A percentile compares a stretch with the other conserved stretches of the same genome.
phyloP scores from a whole-genome alignment of 2,113 vertebrate species.

The Myotis brandtii region DNA sequence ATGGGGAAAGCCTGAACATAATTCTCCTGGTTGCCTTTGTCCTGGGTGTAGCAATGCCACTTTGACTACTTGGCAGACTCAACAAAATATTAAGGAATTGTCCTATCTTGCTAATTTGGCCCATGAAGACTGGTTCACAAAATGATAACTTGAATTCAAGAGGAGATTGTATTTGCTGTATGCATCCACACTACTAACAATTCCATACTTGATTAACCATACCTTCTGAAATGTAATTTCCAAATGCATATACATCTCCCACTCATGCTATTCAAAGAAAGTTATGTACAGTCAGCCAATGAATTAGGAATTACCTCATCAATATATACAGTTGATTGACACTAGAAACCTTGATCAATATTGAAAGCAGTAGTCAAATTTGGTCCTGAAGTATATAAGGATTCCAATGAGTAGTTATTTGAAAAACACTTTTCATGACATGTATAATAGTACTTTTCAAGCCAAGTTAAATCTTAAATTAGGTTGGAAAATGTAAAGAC shows the following conservation, averaged over 20 bases:
- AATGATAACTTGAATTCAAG: constrained; percentile 23
- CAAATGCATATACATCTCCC: background rate
- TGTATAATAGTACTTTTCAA: constrained; percentile 44
- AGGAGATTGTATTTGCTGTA: constrained; percentile 13
- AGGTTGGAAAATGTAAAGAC: constrained; percentile 35
- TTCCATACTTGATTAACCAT: background rate
- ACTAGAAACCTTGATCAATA: background rate
- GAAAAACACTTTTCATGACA: background rate
- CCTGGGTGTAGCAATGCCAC: background rate
- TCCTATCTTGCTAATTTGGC: background rate
- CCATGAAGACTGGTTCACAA: background rate
- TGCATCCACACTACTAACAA: constrained; percentile 7
- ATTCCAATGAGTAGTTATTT: constrained; percentile 20
- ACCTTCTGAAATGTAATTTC: constrained; percentile 45
- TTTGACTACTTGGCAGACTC: background rate
- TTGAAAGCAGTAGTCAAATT: constrained; percentile 20
- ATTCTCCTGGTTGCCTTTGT: background rate
- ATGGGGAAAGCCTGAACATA: background rate
- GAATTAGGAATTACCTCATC: constrained; percentile 10
- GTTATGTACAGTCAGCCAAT: background rate
- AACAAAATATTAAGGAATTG: constrained; percentile 27
- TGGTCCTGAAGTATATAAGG: background rate
- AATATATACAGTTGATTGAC: background rate
- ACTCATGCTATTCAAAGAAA: constrained; percentile 35
- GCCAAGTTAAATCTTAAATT: background rate